Base-by-base conservation (phyloP, 2,888 invertebrate species). In the Ophion ellenae region DNA sequence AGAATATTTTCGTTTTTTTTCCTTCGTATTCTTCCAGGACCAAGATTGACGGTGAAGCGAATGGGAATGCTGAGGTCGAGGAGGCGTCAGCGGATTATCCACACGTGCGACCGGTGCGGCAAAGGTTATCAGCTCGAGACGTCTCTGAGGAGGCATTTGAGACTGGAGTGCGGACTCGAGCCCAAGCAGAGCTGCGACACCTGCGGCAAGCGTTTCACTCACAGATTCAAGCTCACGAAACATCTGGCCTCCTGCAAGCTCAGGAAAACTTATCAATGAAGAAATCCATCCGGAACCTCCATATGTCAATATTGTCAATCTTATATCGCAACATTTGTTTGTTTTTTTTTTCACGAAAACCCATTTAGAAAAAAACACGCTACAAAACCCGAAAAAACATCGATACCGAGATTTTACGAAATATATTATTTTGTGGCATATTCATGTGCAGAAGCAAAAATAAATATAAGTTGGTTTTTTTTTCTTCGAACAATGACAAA, bases 101-200 rank as follows among this genome's bases (percentile, higher is more conserved):
- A 90, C 85, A 88, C 88, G 36, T 91, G 90, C 79, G 40, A 63
- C 20, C 87, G 88, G 28, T 91, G 90, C 66, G 89, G 87, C 11
- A 89, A 89, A 36, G 78, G 86, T 11, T 91, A 90, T 83, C 87
- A 89, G 40, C 70, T 90, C 83, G 87, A 88, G 45, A 87, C 88
- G 2, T 90, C 89, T 24, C 36, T 90, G 17, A 88, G 79, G 67
- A 87, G 92, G 70, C 92, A 93, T 79, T 90, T 89, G 73, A 88
- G 90, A 66, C 84, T 90, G 17, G 91, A 91, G 36, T 93, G 93
- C 84, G 91, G 91, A 0, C 88, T 91, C 0, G 89, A 90, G n/a
- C 91, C 90, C 14, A 88, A 88, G 24, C 90, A 91, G 64, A 88
- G 89, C 32, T 94, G 93, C 79, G 81, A 74, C 76, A 90, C 89